phyloP scores from a whole-genome alignment of 2,888 invertebrate genomes.

The Tuta absoluta region DNA sequence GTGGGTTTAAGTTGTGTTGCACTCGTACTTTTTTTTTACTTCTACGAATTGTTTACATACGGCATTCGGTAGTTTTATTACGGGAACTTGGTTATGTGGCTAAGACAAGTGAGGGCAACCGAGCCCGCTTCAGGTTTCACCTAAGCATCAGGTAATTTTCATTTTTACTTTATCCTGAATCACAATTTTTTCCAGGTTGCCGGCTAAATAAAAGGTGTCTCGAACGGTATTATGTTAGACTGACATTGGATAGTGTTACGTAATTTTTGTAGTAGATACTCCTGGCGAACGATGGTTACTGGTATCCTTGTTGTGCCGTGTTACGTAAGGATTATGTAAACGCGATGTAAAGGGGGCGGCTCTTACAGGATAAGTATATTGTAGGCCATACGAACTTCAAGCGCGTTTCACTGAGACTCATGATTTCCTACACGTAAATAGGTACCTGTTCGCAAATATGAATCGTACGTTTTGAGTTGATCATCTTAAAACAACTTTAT shows the following conservation, averaged over 20 bases:
- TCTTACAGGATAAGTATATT: constrained; percentile 9
- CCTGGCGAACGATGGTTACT: constrained; percentile 29
- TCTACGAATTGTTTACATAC: constrained; percentile 22
- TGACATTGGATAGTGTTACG: constrained; percentile 39
- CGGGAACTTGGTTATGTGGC: neutral
- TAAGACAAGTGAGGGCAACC: neutral
- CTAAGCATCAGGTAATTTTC: neutral
- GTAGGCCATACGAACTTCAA: neutral
- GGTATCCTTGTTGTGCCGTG: constrained; percentile 54
- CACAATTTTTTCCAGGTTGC: neutral
- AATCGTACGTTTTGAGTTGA: neutral
- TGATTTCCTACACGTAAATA: neutral
- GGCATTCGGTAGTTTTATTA: neutral
- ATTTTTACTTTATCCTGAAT: neutral
- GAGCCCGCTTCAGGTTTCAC: constrained; percentile 11
- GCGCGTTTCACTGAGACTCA: neutral
- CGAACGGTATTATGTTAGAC: constrained; percentile 34
- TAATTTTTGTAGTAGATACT: constrained; percentile 40
- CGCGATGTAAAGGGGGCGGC: constrained; percentile 49
- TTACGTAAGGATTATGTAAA: constrained; percentile 72
- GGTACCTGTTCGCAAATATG: neutral
- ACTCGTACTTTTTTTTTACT: constrained; percentile 12
- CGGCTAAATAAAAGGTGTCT: constrained; percentile 25
- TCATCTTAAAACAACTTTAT: neutral
- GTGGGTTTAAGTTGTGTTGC: constrained; percentile 2